Conservation (phyloP, 2,888 invertebrate genomes). For the Acrocera orbiculus region DNA sequence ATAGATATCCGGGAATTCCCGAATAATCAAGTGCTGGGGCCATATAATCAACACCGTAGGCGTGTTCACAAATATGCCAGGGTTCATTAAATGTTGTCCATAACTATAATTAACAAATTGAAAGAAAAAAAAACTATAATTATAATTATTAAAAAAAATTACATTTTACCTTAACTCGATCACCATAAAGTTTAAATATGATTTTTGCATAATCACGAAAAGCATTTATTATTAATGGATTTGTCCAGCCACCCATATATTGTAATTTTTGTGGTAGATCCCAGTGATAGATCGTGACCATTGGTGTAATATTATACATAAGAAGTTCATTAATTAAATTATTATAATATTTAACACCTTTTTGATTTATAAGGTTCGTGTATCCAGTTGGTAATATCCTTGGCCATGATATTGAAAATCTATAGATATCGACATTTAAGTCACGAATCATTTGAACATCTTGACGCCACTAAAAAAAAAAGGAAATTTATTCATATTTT, state of each 20-base stretch:
- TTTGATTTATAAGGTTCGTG: slow-evolving; percentile 43
- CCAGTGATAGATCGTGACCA: slow-evolving; percentile 56
- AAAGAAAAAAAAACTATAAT: slow-evolving; percentile 4
- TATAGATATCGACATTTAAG: slow-evolving; percentile 45
- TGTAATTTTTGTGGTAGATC: slow-evolving; percentile 48
- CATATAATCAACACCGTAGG: slow-evolving; percentile 37
- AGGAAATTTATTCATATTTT: background rate
- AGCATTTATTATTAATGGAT: slow-evolving; percentile 43
- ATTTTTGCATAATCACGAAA: slow-evolving; percentile 46
- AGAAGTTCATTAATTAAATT: slow-evolving; percentile 53
- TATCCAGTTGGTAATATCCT: slow-evolving; percentile 54
- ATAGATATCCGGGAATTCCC: slow-evolving; percentile 46
- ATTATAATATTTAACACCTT: slow-evolving; percentile 60
- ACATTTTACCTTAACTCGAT: slow-evolving; percentile 35
- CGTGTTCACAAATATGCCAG: slow-evolving; percentile 31
- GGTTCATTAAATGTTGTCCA: slow-evolving; percentile 73
- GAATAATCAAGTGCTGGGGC: slow-evolving; percentile 41
- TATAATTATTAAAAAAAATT: slow-evolving; percentile 1
- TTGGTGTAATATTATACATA: slow-evolving; percentile 46
- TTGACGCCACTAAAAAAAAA: slow-evolving; percentile 31
- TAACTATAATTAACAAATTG: slow-evolving; percentile 18
- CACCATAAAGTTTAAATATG: slow-evolving; percentile 41
- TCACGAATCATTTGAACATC: slow-evolving; percentile 45
- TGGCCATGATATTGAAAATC: slow-evolving; percentile 61
- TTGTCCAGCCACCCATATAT: slow-evolving; percentile 49